These are phyloP conservation scores for Lophotriccus pileatus DNA, from an alignment of 2,797 vertebrate species.

Conservation along the genomic window DNA sequence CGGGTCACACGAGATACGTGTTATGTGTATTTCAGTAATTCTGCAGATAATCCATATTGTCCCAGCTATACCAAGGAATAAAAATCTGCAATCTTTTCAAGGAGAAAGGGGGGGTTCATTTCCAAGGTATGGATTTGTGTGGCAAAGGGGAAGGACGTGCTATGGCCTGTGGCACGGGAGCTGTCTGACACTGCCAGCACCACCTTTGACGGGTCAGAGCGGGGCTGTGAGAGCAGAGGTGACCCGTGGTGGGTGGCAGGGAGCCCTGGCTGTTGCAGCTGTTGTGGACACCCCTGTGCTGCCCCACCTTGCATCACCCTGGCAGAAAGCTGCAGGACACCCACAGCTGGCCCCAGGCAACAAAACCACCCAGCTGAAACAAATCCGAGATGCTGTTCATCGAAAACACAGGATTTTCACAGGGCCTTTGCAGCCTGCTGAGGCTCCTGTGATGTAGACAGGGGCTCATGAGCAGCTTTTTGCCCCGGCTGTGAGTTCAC, in stretches of 20 bases:
- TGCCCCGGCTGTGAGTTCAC: background rate
- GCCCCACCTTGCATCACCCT: background rate
- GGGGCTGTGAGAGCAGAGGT: background rate
- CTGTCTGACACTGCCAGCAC: background rate
- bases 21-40: background rate
- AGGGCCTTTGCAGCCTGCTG: background rate
- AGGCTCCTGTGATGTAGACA: fast-evolving
- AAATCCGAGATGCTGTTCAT: background rate
- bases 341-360: background rate
- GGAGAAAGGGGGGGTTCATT: background rate
- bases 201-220: background rate
- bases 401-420: background rate
- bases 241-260: background rate
- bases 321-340: background rate
- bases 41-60: fast-evolving
- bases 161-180: fast-evolving
- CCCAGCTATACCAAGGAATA: background rate
- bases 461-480: background rate
- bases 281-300: background rate
- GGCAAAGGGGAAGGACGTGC: background rate
- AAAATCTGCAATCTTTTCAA: background rate
- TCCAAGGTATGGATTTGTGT: fast-evolving
- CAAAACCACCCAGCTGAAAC: background rate
- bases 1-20: fast-evolving
- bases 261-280: background rate